Base-by-base conservation (phyloP, 2,113 vertebrate species). In the Craseonycteris thonglongyai region DNA sequence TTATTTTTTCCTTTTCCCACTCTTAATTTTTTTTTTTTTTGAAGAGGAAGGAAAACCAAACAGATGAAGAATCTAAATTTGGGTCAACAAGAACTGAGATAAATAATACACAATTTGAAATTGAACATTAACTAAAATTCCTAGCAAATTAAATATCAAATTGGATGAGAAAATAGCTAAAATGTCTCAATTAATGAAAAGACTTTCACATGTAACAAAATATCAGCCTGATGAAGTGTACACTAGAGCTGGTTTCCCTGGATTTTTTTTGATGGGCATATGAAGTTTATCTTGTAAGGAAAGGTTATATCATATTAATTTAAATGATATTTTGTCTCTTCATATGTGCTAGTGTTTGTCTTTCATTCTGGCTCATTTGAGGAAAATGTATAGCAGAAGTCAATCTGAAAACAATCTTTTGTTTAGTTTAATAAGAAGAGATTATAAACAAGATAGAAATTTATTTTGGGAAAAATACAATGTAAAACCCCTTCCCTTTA, bases 121-220 rank as follows among this genome's bases (percentile, higher is more conserved):
- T 66, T 79, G 30, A 90, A 78, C 65, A 75, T 86, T 75, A 66
- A 40, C 74, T 94, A 40, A 93, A 86, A 89, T 89, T 45, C 28
- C 15, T 35, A 35, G 76, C 63, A 71, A 80, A 92, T 18, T 42
- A 42, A 94, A 82, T 79, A 78, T 2, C 40, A 58, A 45, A 40
- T 30, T 86, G 11, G 51, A 75, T 80, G 35, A 65, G 63, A 91
- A 91, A 86, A 87, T 45, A 35, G 63, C 49, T 81, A 63, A 74
- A 82, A 88, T 30, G 33, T 79, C 75, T 76, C 15, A n/a, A 74
- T 89, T 81, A 63, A 69, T 85, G 33, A 33, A 47, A 93, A 87
- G 15, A 45, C 35, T 45, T 80, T 91, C 35, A 47, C 14, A 16
- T 88, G 10, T 35, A 42, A 82, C 40, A 79, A 63, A 90, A 63